Evolutionary conservation across 2,113 vertebrate species (phyloP).

Genomic region (Talpa occidentalis): DNA sequence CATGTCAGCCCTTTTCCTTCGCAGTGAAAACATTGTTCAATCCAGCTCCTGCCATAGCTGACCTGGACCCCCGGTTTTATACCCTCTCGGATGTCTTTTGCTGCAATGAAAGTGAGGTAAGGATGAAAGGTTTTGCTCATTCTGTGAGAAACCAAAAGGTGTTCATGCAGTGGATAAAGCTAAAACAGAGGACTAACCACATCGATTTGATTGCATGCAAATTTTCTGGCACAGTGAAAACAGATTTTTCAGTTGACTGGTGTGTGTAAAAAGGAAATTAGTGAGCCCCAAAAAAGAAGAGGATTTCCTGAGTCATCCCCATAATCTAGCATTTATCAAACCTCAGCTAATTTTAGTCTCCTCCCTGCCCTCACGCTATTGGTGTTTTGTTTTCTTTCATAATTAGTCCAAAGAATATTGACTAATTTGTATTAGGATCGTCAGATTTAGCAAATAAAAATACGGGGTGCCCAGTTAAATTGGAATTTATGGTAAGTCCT

Average conservation of each 20-base stretch:
- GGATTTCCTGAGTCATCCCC: background rate
- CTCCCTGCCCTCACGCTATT: background rate
- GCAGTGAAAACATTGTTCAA: constrained; percentile 98
- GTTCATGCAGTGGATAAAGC: background rate
- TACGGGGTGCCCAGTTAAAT: background rate
- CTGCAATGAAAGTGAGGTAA: constrained; percentile 98
- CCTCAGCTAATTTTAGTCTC: background rate
- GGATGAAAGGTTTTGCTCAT: background rate
- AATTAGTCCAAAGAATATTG: background rate
- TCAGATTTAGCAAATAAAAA: constrained; percentile 56
- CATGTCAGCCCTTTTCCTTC: constrained; percentile 64
- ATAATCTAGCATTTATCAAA: background rate
- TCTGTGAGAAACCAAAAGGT: constrained; percentile 38
- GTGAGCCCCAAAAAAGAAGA: background rate
- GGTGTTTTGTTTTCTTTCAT: constrained; percentile 33
- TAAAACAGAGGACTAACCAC: background rate
- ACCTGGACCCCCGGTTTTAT: constrained; percentile 94
- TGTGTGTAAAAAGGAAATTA: constrained; percentile 30
- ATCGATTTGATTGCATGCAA: background rate
- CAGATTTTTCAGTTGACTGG: constrained; percentile 16
- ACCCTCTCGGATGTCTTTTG: constrained; percentile 94
- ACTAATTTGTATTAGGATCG: constrained; percentile 26
- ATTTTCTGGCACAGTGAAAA: background rate
- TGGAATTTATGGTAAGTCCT: constrained; percentile 32
- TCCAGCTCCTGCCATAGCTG: constrained; percentile 93